Evolutionary conservation across 2,888 invertebrate species (phyloP).

Genomic region (Perizoma affinitatum): DNA sequence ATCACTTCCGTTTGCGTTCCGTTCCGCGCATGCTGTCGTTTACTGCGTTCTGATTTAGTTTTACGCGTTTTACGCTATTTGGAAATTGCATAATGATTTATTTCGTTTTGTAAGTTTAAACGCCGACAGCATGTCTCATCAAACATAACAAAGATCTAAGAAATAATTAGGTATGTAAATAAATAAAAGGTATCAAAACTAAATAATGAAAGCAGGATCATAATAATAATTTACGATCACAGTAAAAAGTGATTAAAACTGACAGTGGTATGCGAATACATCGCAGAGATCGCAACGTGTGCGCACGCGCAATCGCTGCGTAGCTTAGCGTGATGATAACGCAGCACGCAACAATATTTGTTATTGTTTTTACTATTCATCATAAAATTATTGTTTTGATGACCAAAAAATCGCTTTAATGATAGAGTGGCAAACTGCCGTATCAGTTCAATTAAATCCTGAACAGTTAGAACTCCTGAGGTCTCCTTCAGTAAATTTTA

Average conservation of each 20-base stretch:
- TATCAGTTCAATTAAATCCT: slow-evolving; percentile 8
- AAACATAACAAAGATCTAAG: neutral
- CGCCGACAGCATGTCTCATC: neutral
- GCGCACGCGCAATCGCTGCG: slow-evolving; percentile 50
- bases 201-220: slow-evolving; percentile 36
- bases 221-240: slow-evolving; percentile 37
- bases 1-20: slow-evolving; percentile 82
- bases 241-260: slow-evolving; percentile 39
- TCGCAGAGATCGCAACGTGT: slow-evolving; percentile 25
- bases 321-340: slow-evolving; percentile 54
- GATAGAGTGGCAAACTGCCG: slow-evolving; percentile 2
- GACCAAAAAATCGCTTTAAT: neutral
- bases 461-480: slow-evolving; percentile 13
- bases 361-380: slow-evolving; percentile 44
- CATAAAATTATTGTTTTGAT: slow-evolving; percentile 11
- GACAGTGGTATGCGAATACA: slow-evolving; percentile 38
- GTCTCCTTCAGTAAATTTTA: slow-evolving; percentile 3
- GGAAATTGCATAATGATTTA: slow-evolving; percentile 21
- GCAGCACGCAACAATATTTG: slow-evolving; percentile 53
- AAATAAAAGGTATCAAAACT: neutral
- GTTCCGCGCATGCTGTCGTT: slow-evolving; percentile 67
- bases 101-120: neutral
- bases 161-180: neutral
- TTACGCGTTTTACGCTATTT: slow-evolving; percentile 45
- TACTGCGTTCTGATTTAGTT: slow-evolving; percentile 68